Evolutionary conservation across 1,140 invertebrate genomes (phyloP).

Genomic region (Eupeodes corollae): DNA sequence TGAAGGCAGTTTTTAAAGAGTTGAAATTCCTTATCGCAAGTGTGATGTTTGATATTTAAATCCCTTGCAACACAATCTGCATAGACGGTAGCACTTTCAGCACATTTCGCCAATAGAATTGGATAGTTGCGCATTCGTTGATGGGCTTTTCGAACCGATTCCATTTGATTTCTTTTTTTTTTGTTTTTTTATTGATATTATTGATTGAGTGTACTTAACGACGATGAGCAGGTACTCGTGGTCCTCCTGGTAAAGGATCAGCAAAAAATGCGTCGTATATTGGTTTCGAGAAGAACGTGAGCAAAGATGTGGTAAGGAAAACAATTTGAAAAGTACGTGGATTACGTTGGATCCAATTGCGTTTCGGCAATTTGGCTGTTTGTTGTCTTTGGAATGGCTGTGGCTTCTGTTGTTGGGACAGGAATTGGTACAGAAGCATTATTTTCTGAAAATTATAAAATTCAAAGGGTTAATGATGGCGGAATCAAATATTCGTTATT

Average conservation of each 20-base stretch:
- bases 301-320: constrained; percentile 36
- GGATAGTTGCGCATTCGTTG: constrained; percentile 62
- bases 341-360: constrained; percentile 41
- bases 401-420: constrained; percentile 21
- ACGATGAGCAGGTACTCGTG: constrained; percentile 37
- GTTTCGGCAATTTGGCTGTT: constrained; percentile 26
- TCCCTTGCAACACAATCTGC: constrained; percentile 63
- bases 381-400: constrained; percentile 25
- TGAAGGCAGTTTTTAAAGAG: constrained; percentile 59
- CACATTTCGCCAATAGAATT: constrained; percentile 55
- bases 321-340: constrained; percentile 42
- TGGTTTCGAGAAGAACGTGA: constrained; percentile 53
- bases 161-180: constrained; percentile 44
- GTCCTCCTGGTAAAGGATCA: constrained; percentile 18
- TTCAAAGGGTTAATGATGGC: not conserved
- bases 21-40: constrained; percentile 62
- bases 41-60: constrained; percentile 57
- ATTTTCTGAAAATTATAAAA: constrained; percentile 14
- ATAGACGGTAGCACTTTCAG: constrained; percentile 53
- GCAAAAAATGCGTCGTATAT: constrained; percentile 54
- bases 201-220: constrained; percentile 13
- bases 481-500: not conserved
- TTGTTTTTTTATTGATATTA: constrained; percentile 6
- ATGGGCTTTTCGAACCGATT: constrained; percentile 63
- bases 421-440: constrained; percentile 24